A percentile compares a stretch with the other conserved stretches of the same genome.
Evolutionary conservation across 2,888 invertebrate genomes (phyloP).

Genomic region (Noctua janthe): DNA sequence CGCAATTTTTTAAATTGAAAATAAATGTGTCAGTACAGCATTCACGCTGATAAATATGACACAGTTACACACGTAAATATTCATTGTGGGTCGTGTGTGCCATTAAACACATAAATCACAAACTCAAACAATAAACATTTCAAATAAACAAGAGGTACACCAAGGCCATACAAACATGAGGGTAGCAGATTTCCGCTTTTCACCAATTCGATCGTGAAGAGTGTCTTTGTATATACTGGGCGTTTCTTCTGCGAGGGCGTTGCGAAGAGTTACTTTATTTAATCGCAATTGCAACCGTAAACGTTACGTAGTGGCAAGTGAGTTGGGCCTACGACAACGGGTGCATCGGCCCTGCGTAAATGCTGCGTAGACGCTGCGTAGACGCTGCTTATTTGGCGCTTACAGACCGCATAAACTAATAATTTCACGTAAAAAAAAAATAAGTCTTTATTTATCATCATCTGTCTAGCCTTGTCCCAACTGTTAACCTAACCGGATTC

Average conservation of each 20-base stretch:
- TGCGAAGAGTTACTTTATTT: neutral
- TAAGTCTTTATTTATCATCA: too few relatives aligned
- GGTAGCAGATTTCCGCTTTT: neutral
- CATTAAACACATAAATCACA: conserved; percentile 3
- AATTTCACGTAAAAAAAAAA: too few relatives aligned
- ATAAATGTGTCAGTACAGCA: too few relatives aligned
- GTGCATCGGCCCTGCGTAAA: neutral
- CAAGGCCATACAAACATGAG: neutral
- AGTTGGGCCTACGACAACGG: neutral
- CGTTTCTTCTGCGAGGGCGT: too few relatives aligned
- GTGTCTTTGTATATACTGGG: neutral
- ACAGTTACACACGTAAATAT: neutral
- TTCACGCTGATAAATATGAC: neutral
- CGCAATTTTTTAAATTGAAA: too few relatives aligned
- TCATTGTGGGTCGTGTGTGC: neutral
- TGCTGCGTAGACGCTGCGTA: neutral
- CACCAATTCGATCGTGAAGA: neutral
- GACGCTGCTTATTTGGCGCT: too few relatives aligned
- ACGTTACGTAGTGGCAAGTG: neutral
- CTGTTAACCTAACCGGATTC: too few relatives aligned
- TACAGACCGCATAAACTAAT: too few relatives aligned
- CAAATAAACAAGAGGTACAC: conserved; percentile 1
- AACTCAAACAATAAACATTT: conserved; percentile 11
- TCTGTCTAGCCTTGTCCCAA: too few relatives aligned
- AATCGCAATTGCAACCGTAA: neutral